Evolutionary conservation across 2,888 invertebrate species (phyloP).

Genomic region (Muscina levida): DNA sequence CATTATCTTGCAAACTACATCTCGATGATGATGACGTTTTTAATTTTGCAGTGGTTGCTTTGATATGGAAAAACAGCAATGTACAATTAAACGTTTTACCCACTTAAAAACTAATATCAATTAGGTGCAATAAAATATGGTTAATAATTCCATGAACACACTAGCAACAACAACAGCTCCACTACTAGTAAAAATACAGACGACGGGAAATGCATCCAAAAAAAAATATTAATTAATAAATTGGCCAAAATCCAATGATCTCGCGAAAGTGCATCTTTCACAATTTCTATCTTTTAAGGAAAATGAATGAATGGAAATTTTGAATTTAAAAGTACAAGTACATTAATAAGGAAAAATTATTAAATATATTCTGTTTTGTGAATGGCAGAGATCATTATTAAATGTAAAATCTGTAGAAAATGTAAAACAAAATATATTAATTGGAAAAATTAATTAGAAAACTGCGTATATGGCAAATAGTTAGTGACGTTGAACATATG

Average conservation of each 20-base stretch:
- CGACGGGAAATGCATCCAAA: constrained; percentile 22
- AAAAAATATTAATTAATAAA: constrained; percentile 65
- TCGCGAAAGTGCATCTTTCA: constrained; percentile 38
- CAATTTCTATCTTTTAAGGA: constrained; percentile 5
- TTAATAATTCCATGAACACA: constrained; percentile 61
- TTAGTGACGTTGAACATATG: constrained; percentile 28
- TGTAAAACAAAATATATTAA: constrained; percentile 11
- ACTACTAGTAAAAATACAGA: constrained; percentile 8
- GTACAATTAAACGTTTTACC: constrained; percentile 64
- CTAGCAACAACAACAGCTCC: constrained; percentile 19
- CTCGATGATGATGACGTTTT: constrained; percentile 9
- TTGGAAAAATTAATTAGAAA: constrained; percentile 50
- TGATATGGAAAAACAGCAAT: constrained; percentile 11
- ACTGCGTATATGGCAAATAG: constrained; percentile 20
- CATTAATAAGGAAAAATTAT: constrained; percentile 43
- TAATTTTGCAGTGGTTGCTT: neutral
- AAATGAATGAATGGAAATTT: constrained; percentile 35
- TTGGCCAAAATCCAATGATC: constrained; percentile 63
- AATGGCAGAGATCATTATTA: constrained; percentile 27
- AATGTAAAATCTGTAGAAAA: constrained; percentile 30
- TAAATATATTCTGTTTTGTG: constrained; percentile 2
- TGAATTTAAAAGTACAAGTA: constrained; percentile 53
- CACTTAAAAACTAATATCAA: constrained; percentile 65
- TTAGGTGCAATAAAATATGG: constrained; percentile 65
- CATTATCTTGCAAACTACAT: too few species aligned